Base-by-base conservation (phyloP, 2,797 vertebrate species). In the Aselliscus stoliczkanus region DNA sequence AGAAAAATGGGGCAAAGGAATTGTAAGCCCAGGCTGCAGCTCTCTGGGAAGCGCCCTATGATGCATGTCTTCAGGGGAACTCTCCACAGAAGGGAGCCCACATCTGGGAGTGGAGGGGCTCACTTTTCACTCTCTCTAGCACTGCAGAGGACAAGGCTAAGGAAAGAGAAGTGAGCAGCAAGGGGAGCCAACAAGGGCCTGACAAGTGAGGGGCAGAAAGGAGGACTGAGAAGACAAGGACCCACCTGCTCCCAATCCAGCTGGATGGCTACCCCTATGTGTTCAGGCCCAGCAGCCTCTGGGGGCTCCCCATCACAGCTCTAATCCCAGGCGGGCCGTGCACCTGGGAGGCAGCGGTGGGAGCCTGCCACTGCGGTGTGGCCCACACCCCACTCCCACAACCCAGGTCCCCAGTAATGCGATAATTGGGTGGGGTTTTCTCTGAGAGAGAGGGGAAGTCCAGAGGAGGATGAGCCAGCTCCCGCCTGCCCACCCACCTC, bases 351-450 rank as follows among this genome's bases (percentile, higher is more conserved):
- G 37, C 8, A n/a, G 37, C 42, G 39, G n/a, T 6, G 4, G 70
- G 76, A 84, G 82, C 3, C 75, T 70, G 58, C 70, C 9, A 50
- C 88, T 11, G 6, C 58, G 67, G 84, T 60, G 50, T 25, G 39
- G 39, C 67, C 42, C 88, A 69, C 72, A n/a, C 37, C 65, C 75
- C 42, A 25, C 65, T 89, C 88, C 39, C 86, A 87, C 90, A 12
- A 60, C 89, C 96, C 95, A 64, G 95, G 86, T 91, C 97, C 44
- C 97, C 97, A 92, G 97, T 98, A 98, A 98, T 98, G 97, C 96
- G 64, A 97, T 98, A 98, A 98, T 97, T 98, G 98, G 97, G 96
- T 95, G 97, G 97, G 98, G 98, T 98, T 98, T 98, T 98, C 97
- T 96, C 97, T 94, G 97, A 97, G 97, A 97, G 96, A 44, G 88